Evolutionary conservation across 2,888 invertebrate species (phyloP).

Genomic region (Trissolcus japonicus): DNA sequence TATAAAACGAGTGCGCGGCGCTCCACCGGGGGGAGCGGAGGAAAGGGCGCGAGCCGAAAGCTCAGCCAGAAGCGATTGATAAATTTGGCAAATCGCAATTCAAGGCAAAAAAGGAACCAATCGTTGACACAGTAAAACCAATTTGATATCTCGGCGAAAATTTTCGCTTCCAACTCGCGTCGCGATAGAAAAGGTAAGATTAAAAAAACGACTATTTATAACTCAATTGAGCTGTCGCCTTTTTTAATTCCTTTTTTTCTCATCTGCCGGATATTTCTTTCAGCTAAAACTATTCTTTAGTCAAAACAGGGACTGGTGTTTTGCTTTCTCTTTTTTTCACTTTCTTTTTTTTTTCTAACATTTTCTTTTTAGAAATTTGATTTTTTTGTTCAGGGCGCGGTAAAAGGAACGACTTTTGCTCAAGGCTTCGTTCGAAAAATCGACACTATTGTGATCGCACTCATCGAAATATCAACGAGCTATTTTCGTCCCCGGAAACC

Average conservation of each 20-base stretch:
- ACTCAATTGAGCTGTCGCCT: conserved; percentile 4
- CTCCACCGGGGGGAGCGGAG: background rate
- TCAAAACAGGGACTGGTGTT: background rate
- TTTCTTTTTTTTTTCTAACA: too few species aligned
- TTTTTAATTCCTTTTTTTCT: conserved; percentile 16
- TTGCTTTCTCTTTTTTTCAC: too few species aligned
- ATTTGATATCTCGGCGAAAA: background rate
- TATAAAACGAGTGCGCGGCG: background rate
- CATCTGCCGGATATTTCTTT: background rate
- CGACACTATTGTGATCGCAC: conserved; percentile 60
- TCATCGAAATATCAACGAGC: conserved; percentile 71
- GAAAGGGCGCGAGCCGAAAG: conserved; percentile 3
- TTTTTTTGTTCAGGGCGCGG: conserved; percentile 13
- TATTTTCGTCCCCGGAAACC: conserved; percentile 73
- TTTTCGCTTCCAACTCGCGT: background rate
- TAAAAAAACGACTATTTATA: conserved; percentile 34
- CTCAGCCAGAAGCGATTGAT: background rate
- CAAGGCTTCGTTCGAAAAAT: conserved; percentile 45
- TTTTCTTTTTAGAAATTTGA: too few species aligned
- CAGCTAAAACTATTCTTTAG: background rate
- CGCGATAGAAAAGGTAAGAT: conserved; percentile 34
- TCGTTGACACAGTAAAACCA: background rate
- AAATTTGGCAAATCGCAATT: background rate
- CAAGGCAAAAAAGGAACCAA: background rate
- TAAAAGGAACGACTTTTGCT: conserved; percentile 37